Evolutionary conservation across 2,797 vertebrate genomes (phyloP).

Genomic region (Pristis pectinata): DNA sequence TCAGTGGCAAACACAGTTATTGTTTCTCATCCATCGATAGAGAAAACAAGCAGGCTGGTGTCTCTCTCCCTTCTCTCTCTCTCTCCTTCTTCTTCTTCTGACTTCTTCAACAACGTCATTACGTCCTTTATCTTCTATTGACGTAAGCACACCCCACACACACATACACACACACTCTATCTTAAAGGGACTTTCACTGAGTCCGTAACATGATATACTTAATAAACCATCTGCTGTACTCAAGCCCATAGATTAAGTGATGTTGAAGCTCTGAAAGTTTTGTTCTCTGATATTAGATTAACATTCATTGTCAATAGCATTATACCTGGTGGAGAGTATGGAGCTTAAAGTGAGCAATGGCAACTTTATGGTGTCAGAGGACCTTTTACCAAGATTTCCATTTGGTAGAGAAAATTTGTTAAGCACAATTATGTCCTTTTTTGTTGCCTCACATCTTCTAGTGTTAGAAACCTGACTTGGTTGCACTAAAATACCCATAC

Average conservation of each 20-base stretch:
- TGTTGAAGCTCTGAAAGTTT: not conserved
- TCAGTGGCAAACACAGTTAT: too few relatives aligned
- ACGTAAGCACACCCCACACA: too few relatives aligned
- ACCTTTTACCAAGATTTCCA: not conserved
- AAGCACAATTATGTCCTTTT: not conserved
- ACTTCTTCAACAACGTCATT: too few relatives aligned
- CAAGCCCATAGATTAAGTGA: not conserved
- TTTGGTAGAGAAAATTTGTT: not conserved
- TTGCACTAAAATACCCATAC: not conserved
- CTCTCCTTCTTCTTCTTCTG: too few relatives aligned
- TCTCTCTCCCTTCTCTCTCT: too few relatives aligned
- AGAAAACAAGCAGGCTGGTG: too few relatives aligned
- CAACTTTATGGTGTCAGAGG: not conserved
- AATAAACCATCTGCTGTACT: not conserved
- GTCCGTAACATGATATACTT: too few relatives aligned
- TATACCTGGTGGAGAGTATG: not conserved
- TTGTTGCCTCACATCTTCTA: not conserved
- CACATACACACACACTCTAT: too few relatives aligned
- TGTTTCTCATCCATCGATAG: too few relatives aligned
- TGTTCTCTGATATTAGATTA: not conserved
- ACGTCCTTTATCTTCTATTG: too few relatives aligned
- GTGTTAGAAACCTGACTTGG: too few relatives aligned
- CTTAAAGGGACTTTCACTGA: too few relatives aligned
- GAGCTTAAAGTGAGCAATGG: not conserved
- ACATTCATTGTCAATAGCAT: not conserved